Percentiles rank a stretch among this genome's conserved stretches.
These are phyloP conservation scores for Drosophila anomalata DNA, from an alignment of 2,888 invertebrate species.

Conservation along the genomic window DNA sequence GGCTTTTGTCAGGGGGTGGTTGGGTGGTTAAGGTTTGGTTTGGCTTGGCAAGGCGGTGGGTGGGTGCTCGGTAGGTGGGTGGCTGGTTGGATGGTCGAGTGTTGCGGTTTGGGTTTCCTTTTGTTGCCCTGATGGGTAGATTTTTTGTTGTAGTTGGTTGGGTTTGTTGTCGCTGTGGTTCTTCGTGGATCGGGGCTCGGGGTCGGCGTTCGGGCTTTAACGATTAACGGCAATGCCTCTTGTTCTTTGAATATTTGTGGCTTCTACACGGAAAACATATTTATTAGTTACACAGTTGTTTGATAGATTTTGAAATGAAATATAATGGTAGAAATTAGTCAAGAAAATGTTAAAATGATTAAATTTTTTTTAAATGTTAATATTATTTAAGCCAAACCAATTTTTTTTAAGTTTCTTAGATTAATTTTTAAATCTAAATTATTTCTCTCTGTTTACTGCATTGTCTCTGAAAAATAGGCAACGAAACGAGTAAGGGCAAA, in stretches of 20 bases:
- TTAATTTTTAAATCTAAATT: no score
- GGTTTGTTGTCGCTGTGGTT: conserved; percentile 17
- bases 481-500: not conserved
- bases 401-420: no score
- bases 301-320: no score
- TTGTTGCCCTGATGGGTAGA: conserved; percentile 56
- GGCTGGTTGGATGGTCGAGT: conserved; percentile 32
- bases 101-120: conserved; percentile 73
- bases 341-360: no score
- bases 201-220: conserved; percentile 19
- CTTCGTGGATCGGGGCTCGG: conserved; percentile 1
- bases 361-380: no score
- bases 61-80: conserved; percentile 10
- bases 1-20: conserved; percentile 57
- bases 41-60: conserved; percentile 40
- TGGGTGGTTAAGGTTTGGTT: conserved; percentile 36
- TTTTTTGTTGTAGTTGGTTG: conserved; percentile 24
- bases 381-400: no score
- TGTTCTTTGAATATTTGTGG: conserved; percentile 39
- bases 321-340: no score
- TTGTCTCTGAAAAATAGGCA: conserved; percentile 47
- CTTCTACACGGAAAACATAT: conserved; percentile 18
- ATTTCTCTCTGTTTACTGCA: conserved; percentile 8
- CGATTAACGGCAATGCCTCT: conserved; percentile 35
- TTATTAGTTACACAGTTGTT: not conserved